Percentiles rank a stretch among this genome's conserved stretches.
Conservation (phyloP, 1,140 invertebrate genomes). For the Rhizoglyphus robini region DNA sequence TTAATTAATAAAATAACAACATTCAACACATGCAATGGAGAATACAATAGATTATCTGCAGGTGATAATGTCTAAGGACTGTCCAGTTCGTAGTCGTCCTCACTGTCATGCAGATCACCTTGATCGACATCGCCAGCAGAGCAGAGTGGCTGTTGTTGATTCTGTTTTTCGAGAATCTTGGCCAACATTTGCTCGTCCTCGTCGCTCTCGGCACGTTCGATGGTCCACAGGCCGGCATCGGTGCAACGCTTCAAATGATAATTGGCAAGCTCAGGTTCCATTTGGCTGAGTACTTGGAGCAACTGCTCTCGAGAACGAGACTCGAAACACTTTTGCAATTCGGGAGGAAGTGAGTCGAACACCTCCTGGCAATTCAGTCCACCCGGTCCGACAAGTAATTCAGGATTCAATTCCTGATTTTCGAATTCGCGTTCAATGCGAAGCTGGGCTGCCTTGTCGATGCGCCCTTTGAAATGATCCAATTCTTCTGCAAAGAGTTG, state of each 20-base stretch:
- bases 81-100: no score
- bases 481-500: slow-evolving; percentile 90
- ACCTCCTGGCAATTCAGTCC: slow-evolving; percentile 95
- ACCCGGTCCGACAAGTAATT: slow-evolving; percentile 80
- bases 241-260: slow-evolving; percentile 3
- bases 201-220: not conserved
- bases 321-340: slow-evolving; percentile 51
- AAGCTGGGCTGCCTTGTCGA: slow-evolving; percentile 68
- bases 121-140: no score
- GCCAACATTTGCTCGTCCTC: not conserved
- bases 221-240: not conserved
- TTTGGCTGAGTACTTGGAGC: slow-evolving; percentile 68
- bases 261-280: slow-evolving; percentile 44
- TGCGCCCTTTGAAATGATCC: slow-evolving; percentile 69
- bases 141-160: no score
- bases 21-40: no score
- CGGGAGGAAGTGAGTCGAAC: slow-evolving; percentile 79
- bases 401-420: slow-evolving; percentile 62
- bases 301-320: slow-evolving; percentile 69
- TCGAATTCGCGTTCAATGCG: slow-evolving; percentile 69
- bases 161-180: no score
- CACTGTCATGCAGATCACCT: no score
- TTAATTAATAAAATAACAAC: no score
- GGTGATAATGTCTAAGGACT: no score
- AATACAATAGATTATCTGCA: no score